A percentile compares a stretch with the other conserved stretches of the same genome.
phyloP scores from a whole-genome alignment of 2,888 invertebrate genomes.

The Amphipoea lucens region DNA sequence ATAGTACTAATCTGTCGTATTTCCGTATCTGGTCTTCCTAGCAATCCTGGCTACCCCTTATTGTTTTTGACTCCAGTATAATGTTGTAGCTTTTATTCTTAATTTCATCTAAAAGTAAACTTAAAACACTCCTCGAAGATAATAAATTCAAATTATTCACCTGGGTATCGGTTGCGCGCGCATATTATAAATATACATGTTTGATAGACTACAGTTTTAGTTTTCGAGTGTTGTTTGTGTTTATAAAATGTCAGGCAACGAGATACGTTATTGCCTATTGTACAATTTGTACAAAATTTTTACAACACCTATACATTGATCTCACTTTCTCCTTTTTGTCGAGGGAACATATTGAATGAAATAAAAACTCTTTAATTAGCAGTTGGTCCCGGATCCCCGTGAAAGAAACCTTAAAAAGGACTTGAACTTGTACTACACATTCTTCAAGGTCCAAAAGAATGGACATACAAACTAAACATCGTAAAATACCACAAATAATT shows the following conservation, averaged over 20 bases:
- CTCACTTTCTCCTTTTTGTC: background rate
- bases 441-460: background rate
- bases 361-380: background rate
- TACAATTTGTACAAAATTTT: slow-evolving; percentile 36
- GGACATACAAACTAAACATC: slow-evolving; percentile 2
- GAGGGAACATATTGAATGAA: background rate
- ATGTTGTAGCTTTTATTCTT: slow-evolving; percentile 20
- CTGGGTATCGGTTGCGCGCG: slow-evolving; percentile 29
- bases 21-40: slow-evolving; percentile 6
- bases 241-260: slow-evolving; percentile 25
- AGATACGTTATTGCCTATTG: slow-evolving; percentile 20
- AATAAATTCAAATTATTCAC: background rate
- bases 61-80: background rate
- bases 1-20: background rate
- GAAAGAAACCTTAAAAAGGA: background rate
- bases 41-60: slow-evolving; percentile 17
- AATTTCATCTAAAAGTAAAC: background rate
- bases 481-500: background rate
- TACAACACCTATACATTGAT: slow-evolving; percentile 6
- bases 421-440: background rate
- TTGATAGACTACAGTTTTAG: slow-evolving; percentile 32
- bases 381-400: background rate
- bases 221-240: slow-evolving; percentile 56
- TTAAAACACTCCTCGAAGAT: background rate
- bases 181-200: slow-evolving; percentile 37